These are phyloP conservation scores for Parambassis ranga DNA, from an alignment of 2,797 vertebrate species.

Conservation along the genomic window DNA sequence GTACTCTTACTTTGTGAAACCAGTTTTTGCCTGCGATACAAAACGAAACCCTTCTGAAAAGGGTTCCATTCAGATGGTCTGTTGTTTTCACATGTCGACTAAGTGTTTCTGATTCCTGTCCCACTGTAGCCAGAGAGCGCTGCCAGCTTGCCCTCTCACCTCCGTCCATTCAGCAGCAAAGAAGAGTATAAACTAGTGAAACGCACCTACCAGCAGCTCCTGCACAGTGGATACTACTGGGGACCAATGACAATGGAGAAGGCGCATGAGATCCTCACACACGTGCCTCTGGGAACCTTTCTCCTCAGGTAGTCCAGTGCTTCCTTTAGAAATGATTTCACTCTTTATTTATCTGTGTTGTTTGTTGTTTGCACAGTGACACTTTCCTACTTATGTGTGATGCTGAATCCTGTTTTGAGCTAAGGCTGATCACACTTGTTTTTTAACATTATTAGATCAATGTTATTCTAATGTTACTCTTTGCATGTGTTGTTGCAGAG, in stretches of 20 bases:
- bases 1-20: no score
- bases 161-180: constrained; percentile 85
- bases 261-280: constrained; percentile 84
- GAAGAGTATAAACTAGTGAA: constrained; percentile 86
- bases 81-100: neutral
- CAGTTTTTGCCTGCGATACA: no score
- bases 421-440: no score
- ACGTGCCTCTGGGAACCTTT: constrained; percentile 85
- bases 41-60: no score
- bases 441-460: no score
- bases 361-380: neutral
- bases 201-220: constrained; percentile 83
- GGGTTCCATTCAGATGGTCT: neutral
- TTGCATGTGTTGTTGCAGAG: constrained; percentile 63
- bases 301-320: constrained; percentile 80
- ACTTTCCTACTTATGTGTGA: no score
- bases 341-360: neutral
- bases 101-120: neutral
- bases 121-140: constrained; percentile 12
- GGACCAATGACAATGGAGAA: constrained; percentile 87
- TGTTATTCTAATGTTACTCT: no score
- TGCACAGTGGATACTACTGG: constrained; percentile 94
- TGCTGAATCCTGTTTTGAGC: no score
- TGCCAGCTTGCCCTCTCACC: constrained; percentile 75
- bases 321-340: neutral